Base-by-base conservation (phyloP, 2,113 vertebrate genomes). In the Xiphophorus couchianus region DNA sequence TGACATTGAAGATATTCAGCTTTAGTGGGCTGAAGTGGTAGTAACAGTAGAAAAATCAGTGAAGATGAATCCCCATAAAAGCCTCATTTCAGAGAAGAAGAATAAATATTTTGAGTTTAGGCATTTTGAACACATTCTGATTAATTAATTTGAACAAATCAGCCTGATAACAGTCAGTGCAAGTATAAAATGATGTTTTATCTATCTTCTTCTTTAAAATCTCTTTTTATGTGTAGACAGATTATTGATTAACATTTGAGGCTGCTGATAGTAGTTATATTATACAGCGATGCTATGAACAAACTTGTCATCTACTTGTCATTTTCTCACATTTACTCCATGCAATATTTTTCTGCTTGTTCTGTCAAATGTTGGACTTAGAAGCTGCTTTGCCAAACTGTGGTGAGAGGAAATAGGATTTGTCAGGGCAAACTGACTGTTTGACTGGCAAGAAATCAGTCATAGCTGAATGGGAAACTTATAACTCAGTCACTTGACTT, bases 1-100 rank as follows among this genome's bases (percentile, higher is more conserved):
- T 60, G 82, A 71, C 70, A 76, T 51, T 33, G 44, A 81, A 83
- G 44, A 76, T 44, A 76, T 84, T 86, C 22, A 77, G 74, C 78
- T 86, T 42, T 80, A 86, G 30, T 71, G 66, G 79, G 78, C 44
- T 30, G 28, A 64, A 44, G 27, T 1, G 17, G 4, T 6, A 1
- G 44, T 77, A 42, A 44, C 48, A 71, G 3, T 7, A 48, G 4
- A 62, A 66, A 44, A 44, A 62, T 35, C 35, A 37, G 35, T 37
- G 35, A 37, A 11, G 35, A 37, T 37, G 35, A 37, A 37, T 48
- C 44, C 5, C 44, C 44, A 82, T 73, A 69, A 66, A 86, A 81
- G 35, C 54, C 31, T 35, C 72, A 68, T 42, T 69, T 19, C 68
- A 27, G 54, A 33, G 66, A 73, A 68, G 67, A 85, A 75, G 27